Base-by-base conservation (phyloP, 1,140 invertebrate species). In the Pogonomyrmex californicus region DNA sequence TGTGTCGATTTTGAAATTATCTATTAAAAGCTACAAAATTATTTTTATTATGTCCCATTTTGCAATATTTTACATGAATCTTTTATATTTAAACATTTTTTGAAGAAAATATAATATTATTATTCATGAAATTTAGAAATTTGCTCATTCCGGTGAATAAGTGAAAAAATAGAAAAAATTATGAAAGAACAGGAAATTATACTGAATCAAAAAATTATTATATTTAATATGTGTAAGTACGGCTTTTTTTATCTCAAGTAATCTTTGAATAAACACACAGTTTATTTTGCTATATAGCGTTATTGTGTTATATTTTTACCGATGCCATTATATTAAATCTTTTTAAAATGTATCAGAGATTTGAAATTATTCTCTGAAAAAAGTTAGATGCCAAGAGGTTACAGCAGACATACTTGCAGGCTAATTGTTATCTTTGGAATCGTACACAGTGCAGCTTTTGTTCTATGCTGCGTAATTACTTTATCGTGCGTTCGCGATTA, bases 401-500 rank as follows among this genome's bases (percentile, higher is more conserved):
- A 38, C 47, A 17, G 77, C 63, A 30, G 56, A 47, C 44, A 49
- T 17, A 62, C 41, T 36, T 23, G 47, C 66, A 33, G 41, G 30
- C 4, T 73, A 73, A 83, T 83, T 83, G 68, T 83, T 83, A 83
- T 83, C 79, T 83, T 73, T 83, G 33, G 68, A 83, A 63, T 83
- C 68, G 79, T 83, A 58, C 68, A 54, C 54, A 36, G 41, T 38
- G 79, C 54, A 73, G 68, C 79, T 83, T 83, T 83, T 83, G 79
- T 83, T 83, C 79, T 60, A 73, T 38, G 54, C 41, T 30, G 68
- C 54, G 54, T 83, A 83, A 83, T 83, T 83, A 83, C 49, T 83
- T 83, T 73, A 83, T 83, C 79, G 79, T 83, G 41, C 68, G 79
- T 83, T 83, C 68, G 79, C 66, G 68, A 83, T 83, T 83, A 73